phyloP scores from a whole-genome alignment of 2,797 vertebrate species.

The Sphenodon punctatus region DNA sequence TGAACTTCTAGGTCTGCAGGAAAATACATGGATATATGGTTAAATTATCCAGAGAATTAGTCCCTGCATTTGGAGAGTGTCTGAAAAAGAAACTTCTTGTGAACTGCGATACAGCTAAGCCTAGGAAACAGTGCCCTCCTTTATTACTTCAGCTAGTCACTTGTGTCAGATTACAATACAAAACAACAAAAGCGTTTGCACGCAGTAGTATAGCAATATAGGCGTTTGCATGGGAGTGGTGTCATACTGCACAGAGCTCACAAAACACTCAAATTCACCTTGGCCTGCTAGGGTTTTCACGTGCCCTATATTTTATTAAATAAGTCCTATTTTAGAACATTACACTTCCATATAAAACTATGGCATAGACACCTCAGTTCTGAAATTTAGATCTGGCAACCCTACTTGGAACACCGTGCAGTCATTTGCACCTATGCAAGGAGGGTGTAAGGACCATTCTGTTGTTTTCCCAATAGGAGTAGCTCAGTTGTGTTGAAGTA shows the following conservation, averaged over 20 bases:
- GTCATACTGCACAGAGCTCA: too few species aligned
- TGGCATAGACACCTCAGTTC: too few species aligned
- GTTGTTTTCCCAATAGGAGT: not conserved
- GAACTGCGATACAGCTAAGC: not conserved
- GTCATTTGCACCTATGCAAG: not conserved
- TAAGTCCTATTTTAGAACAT: too few species aligned
- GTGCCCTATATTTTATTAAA: too few species aligned
- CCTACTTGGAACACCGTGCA: rapidly evolving
- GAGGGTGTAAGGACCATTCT: not conserved
- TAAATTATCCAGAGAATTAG: not conserved
- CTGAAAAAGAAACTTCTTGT: not conserved
- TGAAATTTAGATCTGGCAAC: too few species aligned
- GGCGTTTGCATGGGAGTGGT: too few species aligned
- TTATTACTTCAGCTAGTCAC: not conserved
- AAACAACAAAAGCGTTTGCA: not conserved
- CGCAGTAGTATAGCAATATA: not conserved
- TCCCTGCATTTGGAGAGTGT: not conserved
- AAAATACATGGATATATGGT: not conserved
- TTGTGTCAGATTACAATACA: not conserved
- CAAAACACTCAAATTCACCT: too few species aligned
- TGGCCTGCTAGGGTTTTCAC: too few species aligned
- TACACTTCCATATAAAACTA: too few species aligned
- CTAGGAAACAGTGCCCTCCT: not conserved
- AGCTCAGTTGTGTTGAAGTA: not conserved
- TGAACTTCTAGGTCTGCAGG: not conserved